phyloP scores from a whole-genome alignment of 2,888 invertebrate genomes.

The Vannuccia rotundouncinata region DNA sequence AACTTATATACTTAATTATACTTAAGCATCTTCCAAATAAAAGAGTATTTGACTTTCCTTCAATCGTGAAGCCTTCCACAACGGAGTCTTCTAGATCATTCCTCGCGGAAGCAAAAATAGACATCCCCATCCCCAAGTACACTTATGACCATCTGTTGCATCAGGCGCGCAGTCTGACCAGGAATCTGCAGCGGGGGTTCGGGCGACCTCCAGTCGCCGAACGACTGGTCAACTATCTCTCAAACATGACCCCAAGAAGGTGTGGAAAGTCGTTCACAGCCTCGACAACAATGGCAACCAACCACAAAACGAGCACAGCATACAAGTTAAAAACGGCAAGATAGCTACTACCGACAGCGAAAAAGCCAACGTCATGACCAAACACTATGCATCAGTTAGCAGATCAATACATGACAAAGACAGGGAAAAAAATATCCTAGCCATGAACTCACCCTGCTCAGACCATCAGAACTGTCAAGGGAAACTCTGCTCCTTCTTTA shows the following conservation, averaged over 20 bases:
- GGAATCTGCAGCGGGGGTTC: no score
- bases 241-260: not conserved
- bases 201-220: no score
- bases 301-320: constrained; percentile 1
- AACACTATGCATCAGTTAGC: constrained; percentile 1
- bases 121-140: no score
- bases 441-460: not conserved
- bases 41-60: no score
- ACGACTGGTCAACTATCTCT: not conserved
- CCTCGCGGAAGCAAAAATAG: no score
- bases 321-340: not conserved
- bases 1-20: no score
- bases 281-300: constrained; percentile 14
- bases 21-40: no score
- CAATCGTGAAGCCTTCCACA: no score
- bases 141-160: no score
- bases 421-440: not conserved
- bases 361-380: constrained; percentile 7
- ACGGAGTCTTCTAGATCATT: no score
- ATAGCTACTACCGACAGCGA: not conserved
- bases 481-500: constrained; percentile 3
- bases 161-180: no score
- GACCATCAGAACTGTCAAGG: not conserved
- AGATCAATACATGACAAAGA: not conserved
- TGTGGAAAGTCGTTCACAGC: not conserved